phyloP scores from a whole-genome alignment of 2,888 invertebrate genomes.

The Linyphia triangularis region DNA sequence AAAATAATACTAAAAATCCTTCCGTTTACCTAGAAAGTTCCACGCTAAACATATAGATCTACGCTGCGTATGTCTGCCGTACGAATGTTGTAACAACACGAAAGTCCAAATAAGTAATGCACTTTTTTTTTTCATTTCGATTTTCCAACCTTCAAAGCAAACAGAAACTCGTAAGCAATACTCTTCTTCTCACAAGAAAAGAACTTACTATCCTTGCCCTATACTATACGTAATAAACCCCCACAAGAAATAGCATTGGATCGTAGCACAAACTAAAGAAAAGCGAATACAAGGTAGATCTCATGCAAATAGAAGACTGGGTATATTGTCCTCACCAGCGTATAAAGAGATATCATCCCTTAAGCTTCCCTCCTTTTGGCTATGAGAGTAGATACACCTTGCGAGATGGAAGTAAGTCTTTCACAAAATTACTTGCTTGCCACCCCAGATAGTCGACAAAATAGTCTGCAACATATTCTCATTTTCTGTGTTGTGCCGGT shows the following conservation, averaged over 20 bases:
- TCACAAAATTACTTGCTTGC: constrained; percentile 71
- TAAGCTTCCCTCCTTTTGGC: constrained; percentile 52
- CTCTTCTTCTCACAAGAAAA: neutral
- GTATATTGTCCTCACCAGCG: constrained; percentile 44
- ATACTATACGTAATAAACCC: constrained; percentile 29
- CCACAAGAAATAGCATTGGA: constrained; percentile 10
- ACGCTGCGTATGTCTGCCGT: no score
- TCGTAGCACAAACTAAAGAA: neutral
- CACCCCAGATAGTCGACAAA: constrained; percentile 21
- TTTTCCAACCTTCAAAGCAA: constrained; percentile 9
- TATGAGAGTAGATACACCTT: constrained; percentile 53
- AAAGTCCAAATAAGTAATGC: constrained; percentile 2
- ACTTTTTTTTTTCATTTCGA: constrained; percentile 5
- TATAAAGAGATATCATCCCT: constrained; percentile 55
- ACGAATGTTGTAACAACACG: neutral
- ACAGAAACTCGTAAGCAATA: constrained; percentile 44
- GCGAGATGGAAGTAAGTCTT: constrained; percentile 42
- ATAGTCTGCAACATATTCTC: constrained; percentile 46
- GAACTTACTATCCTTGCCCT: neutral
- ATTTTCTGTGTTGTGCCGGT: constrained; percentile 42
- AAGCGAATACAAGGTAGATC: constrained; percentile 23
- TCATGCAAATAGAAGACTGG: constrained; percentile 64
- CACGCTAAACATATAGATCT: neutral
- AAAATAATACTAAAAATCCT: neutral
- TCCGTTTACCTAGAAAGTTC: neutral